Base-by-base conservation (phyloP, 1,140 invertebrate genomes). In the Megalonaias nervosa region DNA sequence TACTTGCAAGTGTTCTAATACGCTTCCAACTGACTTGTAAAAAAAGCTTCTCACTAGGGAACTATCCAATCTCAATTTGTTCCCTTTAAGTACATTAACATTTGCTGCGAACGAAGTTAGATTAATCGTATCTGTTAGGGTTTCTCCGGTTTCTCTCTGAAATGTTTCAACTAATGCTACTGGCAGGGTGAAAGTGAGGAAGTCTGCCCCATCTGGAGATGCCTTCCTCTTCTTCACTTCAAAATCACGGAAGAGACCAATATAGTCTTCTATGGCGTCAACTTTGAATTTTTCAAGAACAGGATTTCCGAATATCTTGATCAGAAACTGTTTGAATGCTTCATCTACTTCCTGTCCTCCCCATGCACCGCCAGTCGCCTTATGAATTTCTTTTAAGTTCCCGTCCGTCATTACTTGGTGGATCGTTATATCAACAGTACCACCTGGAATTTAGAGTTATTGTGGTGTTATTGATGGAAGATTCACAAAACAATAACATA, bases 341-440 rank as follows among this genome's bases (percentile, higher is more conserved):
- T 74, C 17, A 38, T 83, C 82, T 62, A 83, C 80, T 17, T 73
- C 64, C 12, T 71, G 79, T 15, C 82, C 82, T 55, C 82, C 82
- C 74, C 82, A 83, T n/a, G 76, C 73, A 26, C 76, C 76, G 2
- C 82, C 82, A 17, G 65, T 77, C 0, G 79, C 82, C 65, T 74
- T 79, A 38, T 74, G 70, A 6, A 83, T n/a, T 68, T 83, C 82
- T 61, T 71, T 79, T 60, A 83, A 65, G 16, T 62, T 68, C 5
- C 67, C 71, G 56, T 81, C 65, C 12, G 14, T 38, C 38, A 71
- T 26, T 64, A 75, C 77, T 56, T 81, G 60, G 62, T 83, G 79
- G 13, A 81, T 74, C 0, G 82, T 79, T 56, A 81, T 77, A 67
- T 83, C 82, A 14, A 68, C 79, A 17, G 82, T 83, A 6, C 82